phyloP scores from a whole-genome alignment of 2,888 invertebrate species.

The Napeogenes sylphis region DNA sequence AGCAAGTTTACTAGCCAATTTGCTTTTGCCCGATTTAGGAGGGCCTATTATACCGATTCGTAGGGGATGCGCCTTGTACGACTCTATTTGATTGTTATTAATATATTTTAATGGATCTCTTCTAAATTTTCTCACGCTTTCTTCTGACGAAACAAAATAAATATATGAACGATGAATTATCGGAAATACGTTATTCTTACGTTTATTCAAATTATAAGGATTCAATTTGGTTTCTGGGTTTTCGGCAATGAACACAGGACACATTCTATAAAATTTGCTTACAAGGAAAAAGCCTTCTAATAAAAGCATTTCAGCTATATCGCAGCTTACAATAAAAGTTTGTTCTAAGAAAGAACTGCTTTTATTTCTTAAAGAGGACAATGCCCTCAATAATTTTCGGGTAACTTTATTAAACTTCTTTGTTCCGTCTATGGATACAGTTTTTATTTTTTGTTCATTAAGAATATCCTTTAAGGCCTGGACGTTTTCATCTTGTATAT shows the following conservation, averaged over 20 bases:
- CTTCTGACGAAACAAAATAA: conserved; percentile 76
- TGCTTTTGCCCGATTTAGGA: conserved; percentile 80
- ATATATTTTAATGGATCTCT: conserved; percentile 77
- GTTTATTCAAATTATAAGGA: conserved; percentile 66
- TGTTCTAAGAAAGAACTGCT: conserved; percentile 76
- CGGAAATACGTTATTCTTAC: conserved; percentile 66
- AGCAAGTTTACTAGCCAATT: conserved; percentile 73
- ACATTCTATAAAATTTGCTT: conserved; percentile 80
- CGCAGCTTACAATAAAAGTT: conserved; percentile 69
- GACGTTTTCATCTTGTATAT: conserved; percentile 64
- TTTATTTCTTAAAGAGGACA: conserved; percentile 58
- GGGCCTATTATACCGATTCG: conserved; percentile 79
- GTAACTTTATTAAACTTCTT: conserved; percentile 51
- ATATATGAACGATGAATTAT: conserved; percentile 78
- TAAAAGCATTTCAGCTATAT: conserved; percentile 77
- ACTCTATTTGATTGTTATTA: conserved; percentile 50
- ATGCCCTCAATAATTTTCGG: conserved; percentile 44
- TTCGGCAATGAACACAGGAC: conserved; percentile 80
- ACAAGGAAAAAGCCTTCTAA: conserved; percentile 78
- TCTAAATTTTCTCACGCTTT: conserved; percentile 70
- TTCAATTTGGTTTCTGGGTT: conserved; percentile 65
- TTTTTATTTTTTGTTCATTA: conserved; percentile 64
- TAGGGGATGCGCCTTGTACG: conserved; percentile 70
- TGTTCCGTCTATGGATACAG: conserved; percentile 59
- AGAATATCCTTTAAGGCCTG: conserved; percentile 54